phyloP scores from a whole-genome alignment of 2,888 invertebrate genomes.

The Tigriopus californicus region DNA sequence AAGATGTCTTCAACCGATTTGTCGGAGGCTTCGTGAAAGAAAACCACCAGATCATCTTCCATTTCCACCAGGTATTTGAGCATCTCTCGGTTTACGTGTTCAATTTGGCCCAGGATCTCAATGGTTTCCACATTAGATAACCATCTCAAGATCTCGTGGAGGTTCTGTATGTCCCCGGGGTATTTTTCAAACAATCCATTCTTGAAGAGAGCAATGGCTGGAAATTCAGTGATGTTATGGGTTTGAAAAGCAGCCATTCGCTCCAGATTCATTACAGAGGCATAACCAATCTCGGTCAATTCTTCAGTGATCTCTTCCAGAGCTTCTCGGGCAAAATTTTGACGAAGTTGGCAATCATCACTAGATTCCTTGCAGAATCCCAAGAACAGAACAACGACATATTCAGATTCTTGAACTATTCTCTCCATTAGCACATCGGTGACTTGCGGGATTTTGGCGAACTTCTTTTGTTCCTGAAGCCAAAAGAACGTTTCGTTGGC shows the following conservation, averaged over 20 bases:
- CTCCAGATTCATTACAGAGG: conserved; percentile 83
- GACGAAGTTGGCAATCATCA: conserved; percentile 31
- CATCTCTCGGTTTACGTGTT: conserved; percentile 77
- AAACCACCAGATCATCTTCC: conserved; percentile 73
- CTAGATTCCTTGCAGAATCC: conserved; percentile 2
- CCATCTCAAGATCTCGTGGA: conserved; percentile 60
- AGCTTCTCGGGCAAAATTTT: conserved; percentile 63
- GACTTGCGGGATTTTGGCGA: conserved; percentile 81
- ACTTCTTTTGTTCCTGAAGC: conserved; percentile 60
- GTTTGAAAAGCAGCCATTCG: conserved; percentile 50
- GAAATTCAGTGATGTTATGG: conserved; percentile 58
- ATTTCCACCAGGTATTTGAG: conserved; percentile 69
- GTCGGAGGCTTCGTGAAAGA: conserved; percentile 46
- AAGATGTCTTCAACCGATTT: conserved; percentile 24
- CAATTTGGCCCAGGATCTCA: conserved; percentile 49
- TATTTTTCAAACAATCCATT: conserved; percentile 46
- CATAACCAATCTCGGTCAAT: conserved; percentile 74
- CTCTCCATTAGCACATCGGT: conserved; percentile 72
- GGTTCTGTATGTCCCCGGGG: conserved; percentile 21
- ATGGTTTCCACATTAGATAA: conserved; percentile 73
- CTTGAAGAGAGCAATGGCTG: conserved; percentile 69
- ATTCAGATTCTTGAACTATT: conserved; percentile 72
- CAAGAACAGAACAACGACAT: conserved; percentile 70
- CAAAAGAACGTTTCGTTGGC: conserved; percentile 76
- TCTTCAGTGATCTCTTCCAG: conserved; percentile 84